phyloP scores from a whole-genome alignment of 2,113 vertebrate species.

The Podarcis raffonei region DNA sequence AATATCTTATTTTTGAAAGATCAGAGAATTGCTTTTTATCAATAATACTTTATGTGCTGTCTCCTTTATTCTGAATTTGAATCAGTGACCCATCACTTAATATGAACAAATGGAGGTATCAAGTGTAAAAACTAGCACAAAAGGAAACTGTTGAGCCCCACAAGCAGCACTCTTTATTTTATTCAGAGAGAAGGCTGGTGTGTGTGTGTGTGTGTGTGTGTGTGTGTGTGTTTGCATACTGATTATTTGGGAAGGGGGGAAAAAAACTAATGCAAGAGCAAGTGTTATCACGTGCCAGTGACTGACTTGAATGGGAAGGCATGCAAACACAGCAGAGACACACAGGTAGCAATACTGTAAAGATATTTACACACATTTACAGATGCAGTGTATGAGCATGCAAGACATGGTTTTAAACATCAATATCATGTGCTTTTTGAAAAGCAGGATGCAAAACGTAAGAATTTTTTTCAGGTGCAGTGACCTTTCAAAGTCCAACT shows the following conservation, averaged over 20 bases:
- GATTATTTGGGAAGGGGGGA: background rate
- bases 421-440: background rate
- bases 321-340: background rate
- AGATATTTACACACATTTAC: background rate
- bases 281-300: too few relatives aligned
- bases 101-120: background rate
- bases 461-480: background rate
- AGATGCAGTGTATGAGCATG: background rate
- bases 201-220: background rate
- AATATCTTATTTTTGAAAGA: background rate
- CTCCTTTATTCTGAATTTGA: background rate
- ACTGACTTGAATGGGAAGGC: background rate
- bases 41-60: background rate
- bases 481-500: constrained; percentile 19
- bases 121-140: background rate
- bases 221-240: background rate
- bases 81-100: background rate
- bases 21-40: background rate
- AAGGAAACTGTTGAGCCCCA: background rate
- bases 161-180: background rate
- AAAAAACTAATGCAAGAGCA: background rate
- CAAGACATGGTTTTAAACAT: background rate
- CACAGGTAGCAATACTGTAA: background rate
- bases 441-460: background rate
- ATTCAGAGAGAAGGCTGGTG: background rate